These are phyloP conservation scores for Dermatemys mawii DNA, from an alignment of 2,113 vertebrate genomes.

Conservation along the genomic window DNA sequence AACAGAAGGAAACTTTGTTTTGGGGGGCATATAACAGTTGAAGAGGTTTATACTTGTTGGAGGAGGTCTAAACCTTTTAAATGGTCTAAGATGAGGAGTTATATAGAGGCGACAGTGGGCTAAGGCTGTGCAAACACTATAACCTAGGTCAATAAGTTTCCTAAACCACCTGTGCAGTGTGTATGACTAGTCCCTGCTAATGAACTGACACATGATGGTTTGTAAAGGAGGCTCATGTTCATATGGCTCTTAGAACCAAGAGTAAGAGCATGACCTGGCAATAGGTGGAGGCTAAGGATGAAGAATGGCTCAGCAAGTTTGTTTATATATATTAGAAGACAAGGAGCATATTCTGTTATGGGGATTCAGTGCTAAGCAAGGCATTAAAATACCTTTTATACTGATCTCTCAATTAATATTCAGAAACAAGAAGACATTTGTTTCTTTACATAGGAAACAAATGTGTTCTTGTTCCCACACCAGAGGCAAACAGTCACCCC, in stretches of 20 bases:
- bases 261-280: not conserved
- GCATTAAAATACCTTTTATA: not conserved
- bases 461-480: not conserved
- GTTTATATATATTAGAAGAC: not conserved
- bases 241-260: not conserved
- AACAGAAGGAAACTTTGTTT: not conserved
- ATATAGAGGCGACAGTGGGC: not conserved
- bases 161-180: not conserved
- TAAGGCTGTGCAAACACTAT: not conserved
- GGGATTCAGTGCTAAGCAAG: not conserved
- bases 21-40: not conserved
- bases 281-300: not conserved
- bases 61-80: not conserved
- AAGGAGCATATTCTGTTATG: not conserved
- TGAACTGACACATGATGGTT: not conserved
- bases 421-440: too few species aligned
- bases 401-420: not conserved
- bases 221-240: not conserved
- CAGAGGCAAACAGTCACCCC: not conserved
- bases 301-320: not conserved
- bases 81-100: not conserved
- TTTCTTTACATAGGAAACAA: too few species aligned
- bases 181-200: not conserved
- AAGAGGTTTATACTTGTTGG: not conserved
- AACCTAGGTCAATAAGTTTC: not conserved